Conservation (phyloP, 2,797 vertebrate genomes). For the Taenioides sp. region DNA sequence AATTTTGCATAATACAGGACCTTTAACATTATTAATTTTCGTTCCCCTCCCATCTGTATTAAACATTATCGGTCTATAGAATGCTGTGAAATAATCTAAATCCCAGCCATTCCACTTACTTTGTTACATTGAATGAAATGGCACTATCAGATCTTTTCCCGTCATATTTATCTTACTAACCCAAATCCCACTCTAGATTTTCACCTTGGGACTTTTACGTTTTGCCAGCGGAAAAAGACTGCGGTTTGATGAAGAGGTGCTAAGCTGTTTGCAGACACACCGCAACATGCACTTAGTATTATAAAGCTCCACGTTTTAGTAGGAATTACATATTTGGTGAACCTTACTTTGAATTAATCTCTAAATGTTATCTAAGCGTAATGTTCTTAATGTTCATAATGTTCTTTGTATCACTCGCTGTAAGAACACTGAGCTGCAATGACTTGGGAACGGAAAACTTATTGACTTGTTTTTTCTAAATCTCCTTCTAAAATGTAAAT, state of each 20-base stretch:
- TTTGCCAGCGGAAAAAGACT: slow-evolving; percentile 38
- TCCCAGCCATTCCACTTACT: background rate
- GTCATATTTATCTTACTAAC: slow-evolving; percentile 10
- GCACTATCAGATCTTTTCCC: slow-evolving; percentile 6
- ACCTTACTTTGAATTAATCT: slow-evolving; percentile 49
- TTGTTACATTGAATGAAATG: slow-evolving; percentile 15
- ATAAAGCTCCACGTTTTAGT: slow-evolving; percentile 51
- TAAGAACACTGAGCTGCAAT: slow-evolving; percentile 45
- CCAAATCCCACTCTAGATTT: slow-evolving; percentile 25
- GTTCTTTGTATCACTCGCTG: slow-evolving; percentile 32
- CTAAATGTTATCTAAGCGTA: slow-evolving; percentile 41
- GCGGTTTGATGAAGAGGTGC: slow-evolving; percentile 48
- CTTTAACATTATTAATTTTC: no score
- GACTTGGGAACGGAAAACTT: slow-evolving; percentile 47
- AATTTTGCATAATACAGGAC: no score
- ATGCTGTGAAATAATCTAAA: no score
- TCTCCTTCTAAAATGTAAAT: slow-evolving; percentile 19
- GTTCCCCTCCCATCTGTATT: no score
- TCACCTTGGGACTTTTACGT: slow-evolving; percentile 25
- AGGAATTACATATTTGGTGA: slow-evolving; percentile 49
- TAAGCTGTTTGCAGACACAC: slow-evolving; percentile 48
- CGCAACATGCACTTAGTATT: slow-evolving; percentile 51
- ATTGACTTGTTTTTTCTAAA: slow-evolving; percentile 36
- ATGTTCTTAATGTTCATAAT: slow-evolving; percentile 23
- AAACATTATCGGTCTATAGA: no score